Evolutionary conservation across 2,797 vertebrate genomes (phyloP), one percentile per base, ranked within the genome.

Genomic region (Anguilla marmorata): DNA sequence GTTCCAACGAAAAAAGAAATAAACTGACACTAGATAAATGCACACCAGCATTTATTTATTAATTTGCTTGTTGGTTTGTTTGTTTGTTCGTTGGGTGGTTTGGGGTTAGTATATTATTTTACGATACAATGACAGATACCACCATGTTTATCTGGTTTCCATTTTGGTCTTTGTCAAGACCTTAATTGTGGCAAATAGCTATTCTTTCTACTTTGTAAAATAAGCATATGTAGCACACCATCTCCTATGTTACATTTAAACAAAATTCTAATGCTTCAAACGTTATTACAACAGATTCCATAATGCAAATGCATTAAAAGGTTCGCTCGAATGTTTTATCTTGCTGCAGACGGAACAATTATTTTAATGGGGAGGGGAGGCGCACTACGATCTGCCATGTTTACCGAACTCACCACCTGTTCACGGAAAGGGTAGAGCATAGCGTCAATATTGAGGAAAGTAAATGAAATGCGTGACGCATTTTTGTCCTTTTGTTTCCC

Each of bases 321-420:
- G 37, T 45, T 76, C 14, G 9, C 41, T 16, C 33, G 37, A 41
- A 41, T 80, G 30, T 14, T 45, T 74, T 33, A 33, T 33, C 69
- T 33, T 12, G 30, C 27, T 12, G 30, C 27, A 74, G 69, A 74
- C n/a, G 69, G 27, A 33, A 33, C 8, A 27, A 74, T 12, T 74
- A 74, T 74, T 74, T 74, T 30, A 30, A 33, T 74, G 69, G 69
- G 1, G 69, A 12, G 37, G 33, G 41, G 41, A 37, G 12, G 72
- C 30, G 33, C 72, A 37, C 19, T 30, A 27, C 66, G 66, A 37
- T 45, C 14, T 80, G 16, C 76, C 37, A 41, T 80, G 76, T 80
- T 80, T 80, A 80, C 76, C 37, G 27, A 37, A 74, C 72, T 74
- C 27, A 30, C 27, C 72, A 74, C 72, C 72, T 74, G 72, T 74